Percentiles rank a stretch among this genome's conserved stretches.
These are phyloP conservation scores for Rhabdornis inornatus DNA, from an alignment of 2,113 vertebrate species.

Conservation along the genomic window DNA sequence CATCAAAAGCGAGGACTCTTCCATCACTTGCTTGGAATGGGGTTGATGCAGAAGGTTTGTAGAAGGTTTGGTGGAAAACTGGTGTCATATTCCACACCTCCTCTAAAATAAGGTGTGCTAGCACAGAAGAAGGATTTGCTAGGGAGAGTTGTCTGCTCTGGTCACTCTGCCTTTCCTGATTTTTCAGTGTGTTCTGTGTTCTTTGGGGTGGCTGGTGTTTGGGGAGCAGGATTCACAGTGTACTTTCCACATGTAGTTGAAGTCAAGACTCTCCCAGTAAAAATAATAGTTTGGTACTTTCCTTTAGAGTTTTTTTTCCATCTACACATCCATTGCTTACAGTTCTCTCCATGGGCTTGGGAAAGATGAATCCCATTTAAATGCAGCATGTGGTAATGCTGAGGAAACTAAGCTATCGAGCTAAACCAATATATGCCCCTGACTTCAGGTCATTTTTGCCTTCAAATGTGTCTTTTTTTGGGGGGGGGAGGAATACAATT, in stretches of 20 bases:
- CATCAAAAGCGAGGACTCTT: background rate
- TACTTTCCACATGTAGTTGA: background rate
- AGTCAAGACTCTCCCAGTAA: background rate
- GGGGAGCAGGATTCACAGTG: background rate
- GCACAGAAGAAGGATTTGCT: background rate
- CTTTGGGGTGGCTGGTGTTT: background rate
- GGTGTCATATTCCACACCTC: background rate
- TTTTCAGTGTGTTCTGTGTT: background rate
- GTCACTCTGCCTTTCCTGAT: background rate
- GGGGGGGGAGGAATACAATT: background rate
- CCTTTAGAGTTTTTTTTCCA: background rate
- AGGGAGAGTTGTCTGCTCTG: background rate
- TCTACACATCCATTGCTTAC: background rate
- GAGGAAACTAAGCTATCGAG: background rate
- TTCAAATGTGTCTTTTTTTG: background rate
- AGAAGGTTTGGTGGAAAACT: background rate
- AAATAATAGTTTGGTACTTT: background rate
- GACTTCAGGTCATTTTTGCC: background rate
- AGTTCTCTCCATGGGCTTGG: accelerated
- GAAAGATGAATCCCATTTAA: background rate
- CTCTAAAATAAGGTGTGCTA: background rate
- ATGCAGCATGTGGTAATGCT: background rate
- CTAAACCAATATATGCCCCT: background rate
- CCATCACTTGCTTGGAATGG: background rate
- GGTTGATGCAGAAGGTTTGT: background rate